A percentile compares a stretch with the other conserved stretches of the same genome.
phyloP scores from a whole-genome alignment of 2,797 vertebrate genomes.

The Phataginus tetradactyla region DNA sequence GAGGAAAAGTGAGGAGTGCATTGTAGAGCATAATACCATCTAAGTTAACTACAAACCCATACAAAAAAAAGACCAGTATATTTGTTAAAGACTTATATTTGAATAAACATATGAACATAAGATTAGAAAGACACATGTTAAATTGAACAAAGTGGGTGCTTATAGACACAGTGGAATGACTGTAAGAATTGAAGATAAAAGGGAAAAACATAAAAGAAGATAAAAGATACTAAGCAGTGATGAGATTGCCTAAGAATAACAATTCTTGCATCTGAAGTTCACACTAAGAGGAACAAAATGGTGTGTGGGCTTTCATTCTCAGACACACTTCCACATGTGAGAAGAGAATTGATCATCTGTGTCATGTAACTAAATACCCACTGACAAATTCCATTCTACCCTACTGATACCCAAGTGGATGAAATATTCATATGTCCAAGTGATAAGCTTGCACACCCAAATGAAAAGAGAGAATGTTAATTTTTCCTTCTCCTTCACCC shows the following conservation, averaged over 20 bases:
- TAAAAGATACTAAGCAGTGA: neutral
- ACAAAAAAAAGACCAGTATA: neutral
- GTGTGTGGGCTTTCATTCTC: neutral
- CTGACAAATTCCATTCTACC: neutral
- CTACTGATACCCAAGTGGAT: neutral
- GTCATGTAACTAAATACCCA: neutral
- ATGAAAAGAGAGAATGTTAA: neutral
- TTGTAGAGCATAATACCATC: neutral
- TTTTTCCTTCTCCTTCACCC: neutral
- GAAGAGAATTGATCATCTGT: neutral
- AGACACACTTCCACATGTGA: neutral
- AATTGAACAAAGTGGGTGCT: neutral
- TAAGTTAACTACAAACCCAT: neutral
- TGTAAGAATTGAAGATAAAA: neutral
- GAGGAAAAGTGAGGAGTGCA: neutral
- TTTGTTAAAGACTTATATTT: neutral
- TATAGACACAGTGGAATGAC: neutral
- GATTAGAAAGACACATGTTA: neutral
- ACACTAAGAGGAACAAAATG: neutral
- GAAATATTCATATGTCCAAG: neutral
- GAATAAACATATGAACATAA: neutral
- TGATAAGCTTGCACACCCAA: neutral
- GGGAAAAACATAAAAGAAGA: neutral
- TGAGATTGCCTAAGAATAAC: neutral
- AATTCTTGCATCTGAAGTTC: neutral